A percentile compares a stretch with the other conserved stretches of the same genome.
These are phyloP conservation scores for Morone saxatilis DNA, from an alignment of 2,113 vertebrate species.

Conservation along the genomic window DNA sequence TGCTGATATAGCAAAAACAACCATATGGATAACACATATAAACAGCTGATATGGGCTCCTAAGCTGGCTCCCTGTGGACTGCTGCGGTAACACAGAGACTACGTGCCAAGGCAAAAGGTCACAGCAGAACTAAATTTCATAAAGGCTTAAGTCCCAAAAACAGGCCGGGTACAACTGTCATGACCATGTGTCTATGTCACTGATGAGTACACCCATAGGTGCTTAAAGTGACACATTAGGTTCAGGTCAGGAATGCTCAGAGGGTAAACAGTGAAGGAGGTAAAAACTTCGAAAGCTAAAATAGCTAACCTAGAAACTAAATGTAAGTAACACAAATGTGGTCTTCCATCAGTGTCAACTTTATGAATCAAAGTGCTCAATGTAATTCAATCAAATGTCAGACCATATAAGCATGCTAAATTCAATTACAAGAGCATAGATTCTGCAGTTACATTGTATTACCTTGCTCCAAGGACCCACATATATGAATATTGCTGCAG, in stretches of 20 bases:
- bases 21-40: constrained; percentile 12
- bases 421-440: not conserved
- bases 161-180: constrained; percentile 11
- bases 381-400: not conserved
- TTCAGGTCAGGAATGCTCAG: constrained; percentile 7
- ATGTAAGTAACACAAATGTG: not conserved
- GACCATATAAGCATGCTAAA: not conserved
- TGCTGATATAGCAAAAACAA: not conserved
- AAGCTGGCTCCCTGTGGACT: not conserved
- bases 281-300: constrained; percentile 11
- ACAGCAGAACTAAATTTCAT: constrained; percentile 28
- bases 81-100: not conserved
- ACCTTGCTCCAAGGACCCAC: not conserved
- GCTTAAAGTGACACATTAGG: constrained; percentile 37
- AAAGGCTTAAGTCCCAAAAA: constrained; percentile 16
- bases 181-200: constrained; percentile 20
- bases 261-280: not conserved
- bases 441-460: not conserved
- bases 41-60: constrained; percentile 8
- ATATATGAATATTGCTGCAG: not conserved
- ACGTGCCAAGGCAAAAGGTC: constrained; percentile 37
- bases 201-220: not conserved
- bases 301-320: not conserved
- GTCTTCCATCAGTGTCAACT: not conserved
- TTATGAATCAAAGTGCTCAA: not conserved